Evolutionary conservation across 1,140 invertebrate species (phyloP).

Genomic region (Lepidurus arcticus): DNA sequence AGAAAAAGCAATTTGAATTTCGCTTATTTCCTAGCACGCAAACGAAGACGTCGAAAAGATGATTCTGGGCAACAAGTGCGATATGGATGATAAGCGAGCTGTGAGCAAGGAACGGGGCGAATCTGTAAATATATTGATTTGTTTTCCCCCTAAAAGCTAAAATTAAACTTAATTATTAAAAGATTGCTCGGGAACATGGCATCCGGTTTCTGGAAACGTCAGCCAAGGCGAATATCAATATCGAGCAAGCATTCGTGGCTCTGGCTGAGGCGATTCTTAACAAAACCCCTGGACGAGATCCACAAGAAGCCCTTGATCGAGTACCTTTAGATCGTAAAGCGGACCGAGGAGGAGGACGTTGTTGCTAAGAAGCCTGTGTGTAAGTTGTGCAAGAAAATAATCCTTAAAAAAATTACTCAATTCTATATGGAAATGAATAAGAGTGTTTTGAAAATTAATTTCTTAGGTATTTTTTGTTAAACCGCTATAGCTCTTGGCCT

Average conservation of each 20-base stretch:
- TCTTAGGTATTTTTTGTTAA: constrained; percentile 8
- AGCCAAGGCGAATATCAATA: constrained; percentile 96
- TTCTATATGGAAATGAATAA: constrained; percentile 24
- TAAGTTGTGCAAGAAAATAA: constrained; percentile 28
- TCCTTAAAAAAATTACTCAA: constrained; percentile 5
- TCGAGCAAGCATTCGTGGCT: constrained; percentile 94
- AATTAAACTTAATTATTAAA: constrained; percentile 41
- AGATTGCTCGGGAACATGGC: constrained; percentile 95
- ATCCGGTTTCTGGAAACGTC: constrained; percentile 99
- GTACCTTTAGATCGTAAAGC: constrained; percentile 58
- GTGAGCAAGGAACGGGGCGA: constrained; percentile 85
- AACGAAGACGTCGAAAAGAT: constrained; percentile 99
- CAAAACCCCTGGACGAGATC: constrained; percentile 65
- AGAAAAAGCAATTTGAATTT: background rate
- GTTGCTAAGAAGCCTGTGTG: constrained; percentile 43
- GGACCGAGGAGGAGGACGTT: constrained; percentile 47
- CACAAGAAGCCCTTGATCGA: constrained; percentile 59
- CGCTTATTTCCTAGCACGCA: constrained; percentile 68
- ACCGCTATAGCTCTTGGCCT: background rate
- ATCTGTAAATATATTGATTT: constrained; percentile 54
- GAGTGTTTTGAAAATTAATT: background rate
- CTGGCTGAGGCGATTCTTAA: constrained; percentile 92
- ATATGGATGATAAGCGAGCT: constrained; percentile 95
- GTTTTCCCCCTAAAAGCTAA: constrained; percentile 14
- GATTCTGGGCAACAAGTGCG: constrained; percentile 99